phyloP scores from a whole-genome alignment of 64 coral and sea anemone species.

The Pachyseris speciosa region DNA sequence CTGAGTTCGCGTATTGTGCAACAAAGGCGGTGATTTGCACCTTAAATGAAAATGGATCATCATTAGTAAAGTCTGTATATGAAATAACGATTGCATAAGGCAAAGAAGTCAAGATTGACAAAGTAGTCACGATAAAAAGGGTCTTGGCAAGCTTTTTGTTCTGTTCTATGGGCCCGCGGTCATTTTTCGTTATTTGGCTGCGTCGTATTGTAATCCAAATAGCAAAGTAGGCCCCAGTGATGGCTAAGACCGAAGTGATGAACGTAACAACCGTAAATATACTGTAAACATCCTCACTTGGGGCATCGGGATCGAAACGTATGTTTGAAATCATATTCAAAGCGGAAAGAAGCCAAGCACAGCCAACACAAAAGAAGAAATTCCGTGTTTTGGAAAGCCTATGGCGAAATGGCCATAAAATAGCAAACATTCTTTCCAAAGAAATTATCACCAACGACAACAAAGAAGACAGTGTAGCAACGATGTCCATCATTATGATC shows the following conservation, averaged over 20 bases:
- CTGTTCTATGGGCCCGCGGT: background rate
- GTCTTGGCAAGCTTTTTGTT: conserved; percentile 36
- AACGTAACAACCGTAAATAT: background rate
- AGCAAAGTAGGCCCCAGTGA: conserved; percentile 11
- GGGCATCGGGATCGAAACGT: background rate
- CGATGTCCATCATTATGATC: background rate
- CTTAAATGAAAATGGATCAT: background rate
- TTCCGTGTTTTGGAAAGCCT: background rate
- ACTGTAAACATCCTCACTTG: too few species aligned
- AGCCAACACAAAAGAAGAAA: background rate
- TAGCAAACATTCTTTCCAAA: conserved; percentile 32
- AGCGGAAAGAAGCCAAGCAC: conserved; percentile 7
- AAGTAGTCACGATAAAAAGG: conserved; percentile 23
- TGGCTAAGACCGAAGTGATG: background rate
- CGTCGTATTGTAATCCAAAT: conserved; percentile 27
- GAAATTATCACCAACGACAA: conserved; percentile 33
- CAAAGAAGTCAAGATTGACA: conserved; percentile 1
- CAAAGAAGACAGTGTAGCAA: background rate
- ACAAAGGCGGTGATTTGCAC: background rate
- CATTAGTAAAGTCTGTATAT: background rate
- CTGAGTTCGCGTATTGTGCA: conserved; percentile 40
- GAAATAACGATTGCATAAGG: background rate
- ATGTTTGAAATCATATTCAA: background rate
- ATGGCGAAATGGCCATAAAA: conserved; percentile 29
- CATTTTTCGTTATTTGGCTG: background rate